These are phyloP conservation scores for Berghia stephanieae DNA, from an alignment of 1,140 invertebrate species.

Conservation along the genomic window DNA sequence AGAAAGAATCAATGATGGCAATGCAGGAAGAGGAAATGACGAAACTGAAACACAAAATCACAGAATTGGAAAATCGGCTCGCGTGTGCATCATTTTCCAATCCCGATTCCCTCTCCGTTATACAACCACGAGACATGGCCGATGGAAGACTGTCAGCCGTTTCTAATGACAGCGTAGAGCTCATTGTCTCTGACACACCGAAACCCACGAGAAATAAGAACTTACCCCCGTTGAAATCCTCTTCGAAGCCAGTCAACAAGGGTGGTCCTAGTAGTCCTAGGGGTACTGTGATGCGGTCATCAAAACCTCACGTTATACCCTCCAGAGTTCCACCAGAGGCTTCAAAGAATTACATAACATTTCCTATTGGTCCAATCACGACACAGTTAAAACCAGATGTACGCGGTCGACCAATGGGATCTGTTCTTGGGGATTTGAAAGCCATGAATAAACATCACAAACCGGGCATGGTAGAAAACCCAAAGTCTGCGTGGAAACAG, in stretches of 20 bases:
- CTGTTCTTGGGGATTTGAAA: not conserved
- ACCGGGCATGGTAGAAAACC: no score
- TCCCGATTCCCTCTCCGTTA: no score
- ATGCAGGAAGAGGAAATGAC: conserved; percentile 35
- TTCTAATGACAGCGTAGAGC: not conserved
- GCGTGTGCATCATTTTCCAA: not conserved
- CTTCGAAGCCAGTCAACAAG: not conserved
- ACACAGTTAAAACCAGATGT: not conserved
- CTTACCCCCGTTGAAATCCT: not conserved
- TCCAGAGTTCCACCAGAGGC: not conserved
- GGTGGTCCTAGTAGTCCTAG: not conserved
- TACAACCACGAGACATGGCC: not conserved
- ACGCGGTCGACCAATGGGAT: not conserved
- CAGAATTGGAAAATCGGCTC: conserved; percentile 24
- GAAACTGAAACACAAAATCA: conserved; percentile 27
- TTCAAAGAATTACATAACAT: not conserved
- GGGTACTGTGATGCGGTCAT: not conserved
- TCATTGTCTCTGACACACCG: not conserved
- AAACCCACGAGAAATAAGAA: not conserved
- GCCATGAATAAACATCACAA: conserved; percentile 9
- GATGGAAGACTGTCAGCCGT: not conserved
- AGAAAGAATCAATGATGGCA: conserved; percentile 39
- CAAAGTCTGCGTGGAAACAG: no score
- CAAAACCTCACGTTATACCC: not conserved
- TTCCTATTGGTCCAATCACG: not conserved